These are phyloP conservation scores for Drosophila neutralis DNA, from an alignment of 2,888 invertebrate genomes.

Conservation along the genomic window DNA sequence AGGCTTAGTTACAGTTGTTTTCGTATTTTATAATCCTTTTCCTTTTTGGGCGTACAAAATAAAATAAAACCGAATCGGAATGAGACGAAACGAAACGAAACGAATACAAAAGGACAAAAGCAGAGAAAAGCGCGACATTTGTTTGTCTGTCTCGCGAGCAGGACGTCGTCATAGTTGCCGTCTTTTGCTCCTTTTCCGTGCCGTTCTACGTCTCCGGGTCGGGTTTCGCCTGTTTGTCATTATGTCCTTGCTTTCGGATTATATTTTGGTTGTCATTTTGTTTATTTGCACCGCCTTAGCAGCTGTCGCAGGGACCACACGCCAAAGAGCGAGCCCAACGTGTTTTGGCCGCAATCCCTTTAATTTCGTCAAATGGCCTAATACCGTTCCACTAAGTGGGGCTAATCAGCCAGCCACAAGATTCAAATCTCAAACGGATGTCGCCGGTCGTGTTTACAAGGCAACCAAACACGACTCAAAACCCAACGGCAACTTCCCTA, in stretches of 20 bases:
- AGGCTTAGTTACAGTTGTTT: conserved; percentile 42
- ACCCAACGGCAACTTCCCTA: not conserved
- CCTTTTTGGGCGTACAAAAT: conserved; percentile 60
- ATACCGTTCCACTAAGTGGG: conserved; percentile 76
- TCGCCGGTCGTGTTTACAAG: conserved; percentile 61
- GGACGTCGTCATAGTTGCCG: conserved; percentile 8
- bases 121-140: conserved; percentile 53
- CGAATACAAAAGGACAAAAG: conserved; percentile 38
- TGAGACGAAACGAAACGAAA: conserved; percentile 4
- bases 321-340: conserved; percentile 14
- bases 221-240: conserved; percentile 67
- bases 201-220: conserved; percentile 8
- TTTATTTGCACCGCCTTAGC: conserved; percentile 74
- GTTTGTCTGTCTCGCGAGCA: conserved; percentile 61
- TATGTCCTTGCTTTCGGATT: conserved; percentile 76
- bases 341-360: conserved; percentile 52
- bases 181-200: not conserved
- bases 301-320: conserved; percentile 55
- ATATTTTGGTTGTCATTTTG: conserved; percentile 73
- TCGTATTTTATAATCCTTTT: conserved; percentile 80
- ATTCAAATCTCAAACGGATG: conserved; percentile 78
- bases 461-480: conserved; percentile 18
- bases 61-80: conserved; percentile 29
- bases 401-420: conserved; percentile 74
- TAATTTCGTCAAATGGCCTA: conserved; percentile 78